Conservation (phyloP, 2,888 invertebrate species). For the Cerceris rybyensis region DNA sequence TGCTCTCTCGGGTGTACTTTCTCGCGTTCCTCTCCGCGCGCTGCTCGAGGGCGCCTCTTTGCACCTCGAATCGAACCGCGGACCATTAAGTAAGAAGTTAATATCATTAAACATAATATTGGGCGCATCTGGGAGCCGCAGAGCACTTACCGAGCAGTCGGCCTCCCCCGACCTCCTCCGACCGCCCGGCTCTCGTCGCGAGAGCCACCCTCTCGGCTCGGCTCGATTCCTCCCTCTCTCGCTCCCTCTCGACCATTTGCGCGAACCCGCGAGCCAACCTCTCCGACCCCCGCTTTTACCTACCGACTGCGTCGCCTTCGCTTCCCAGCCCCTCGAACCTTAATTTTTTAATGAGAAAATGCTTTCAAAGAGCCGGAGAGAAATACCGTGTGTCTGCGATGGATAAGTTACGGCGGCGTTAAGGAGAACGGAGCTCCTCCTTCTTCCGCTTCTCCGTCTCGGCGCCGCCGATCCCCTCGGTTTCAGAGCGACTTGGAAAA, state of each 20-base stretch:
- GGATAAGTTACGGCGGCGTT: conserved; percentile 79
- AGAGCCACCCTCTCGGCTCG: conserved; percentile 52
- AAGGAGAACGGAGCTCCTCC: conserved; percentile 69
- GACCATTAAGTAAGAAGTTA: conserved; percentile 82
- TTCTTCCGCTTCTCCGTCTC: neutral
- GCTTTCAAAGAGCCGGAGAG: conserved; percentile 84
- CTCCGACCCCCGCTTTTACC: conserved; percentile 24
- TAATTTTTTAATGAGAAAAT: conserved; percentile 86
- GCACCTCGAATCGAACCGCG: conserved; percentile 82
- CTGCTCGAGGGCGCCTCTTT: conserved; percentile 59
- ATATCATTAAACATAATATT: conserved; percentile 82
- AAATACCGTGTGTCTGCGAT: conserved; percentile 80
- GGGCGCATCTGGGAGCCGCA: conserved; percentile 82
- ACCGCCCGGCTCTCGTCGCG: conserved; percentile 22
- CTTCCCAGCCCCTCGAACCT: conserved; percentile 69
- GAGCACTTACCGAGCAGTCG: conserved; percentile 79
- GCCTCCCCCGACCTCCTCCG: conserved; percentile 41
- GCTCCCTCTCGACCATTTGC: conserved; percentile 1
- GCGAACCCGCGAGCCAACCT: conserved; percentile 24
- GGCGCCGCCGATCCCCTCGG: neutral
- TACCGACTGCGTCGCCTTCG: conserved; percentile 16
- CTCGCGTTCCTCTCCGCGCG: conserved; percentile 54
- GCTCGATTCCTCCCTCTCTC: conserved; percentile 54
- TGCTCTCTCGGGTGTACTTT: conserved; percentile 75
- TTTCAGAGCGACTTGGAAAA: neutral